These are phyloP conservation scores for Montipora efflorescens DNA, from an alignment of 64 coral and sea anemone genomes.

Conservation along the genomic window DNA sequence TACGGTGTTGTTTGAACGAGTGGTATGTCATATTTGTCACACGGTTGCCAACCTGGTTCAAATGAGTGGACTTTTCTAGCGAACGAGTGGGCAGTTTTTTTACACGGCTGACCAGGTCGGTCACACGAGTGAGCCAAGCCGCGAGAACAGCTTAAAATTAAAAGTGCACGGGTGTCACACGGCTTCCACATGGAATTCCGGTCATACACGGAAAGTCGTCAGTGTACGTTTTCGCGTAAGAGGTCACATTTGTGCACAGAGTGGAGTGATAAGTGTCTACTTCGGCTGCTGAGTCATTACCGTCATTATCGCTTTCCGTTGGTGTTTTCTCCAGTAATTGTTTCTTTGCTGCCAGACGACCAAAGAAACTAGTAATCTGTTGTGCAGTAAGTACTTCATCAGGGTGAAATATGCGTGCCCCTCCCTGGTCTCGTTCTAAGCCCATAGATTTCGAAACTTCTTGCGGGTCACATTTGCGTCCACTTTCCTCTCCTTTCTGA, in stretches of 20 bases:
- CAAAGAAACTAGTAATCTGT: constrained; percentile 41
- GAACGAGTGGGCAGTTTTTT: too few species aligned
- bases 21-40: too few species aligned
- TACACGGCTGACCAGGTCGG: too few species aligned
- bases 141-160: too few species aligned
- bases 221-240: too few species aligned
- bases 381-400: constrained; percentile 43
- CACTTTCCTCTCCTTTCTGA: constrained; percentile 42
- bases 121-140: too few species aligned
- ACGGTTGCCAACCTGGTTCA: too few species aligned
- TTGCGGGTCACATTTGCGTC: constrained; percentile 28
- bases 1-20: too few species aligned
- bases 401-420: constrained; percentile 14
- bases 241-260: background rate
- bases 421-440: background rate
- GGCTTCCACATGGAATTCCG: too few species aligned
- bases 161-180: too few species aligned
- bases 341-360: constrained; percentile 47
- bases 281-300: background rate
- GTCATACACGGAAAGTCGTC: too few species aligned
- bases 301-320: background rate
- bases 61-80: too few species aligned
- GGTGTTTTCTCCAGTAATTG: constrained; percentile 9
- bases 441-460: constrained; percentile 50
- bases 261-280: background rate